Evolutionary conservation across 1,140 invertebrate species (phyloP), one percentile per base, ranked within the genome.

Genomic region (Papilio polytes): DNA sequence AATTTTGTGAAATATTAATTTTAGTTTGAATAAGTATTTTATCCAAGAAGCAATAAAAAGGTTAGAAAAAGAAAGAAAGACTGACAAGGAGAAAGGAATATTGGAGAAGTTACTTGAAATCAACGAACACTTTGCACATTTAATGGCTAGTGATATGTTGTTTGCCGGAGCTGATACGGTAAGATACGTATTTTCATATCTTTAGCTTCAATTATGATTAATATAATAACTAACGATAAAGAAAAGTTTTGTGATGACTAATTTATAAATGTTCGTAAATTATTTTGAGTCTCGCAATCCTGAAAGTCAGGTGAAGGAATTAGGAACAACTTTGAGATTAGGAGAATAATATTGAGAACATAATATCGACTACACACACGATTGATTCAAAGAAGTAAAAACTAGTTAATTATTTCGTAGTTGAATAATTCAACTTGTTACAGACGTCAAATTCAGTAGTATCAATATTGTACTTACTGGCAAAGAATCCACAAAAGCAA

Each of bases 81-180:
- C 82, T 15, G 85, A 86, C 3, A 83, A 89, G 15, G 90, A 92
- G 78, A 92, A 92, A 77, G 85, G 90, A 18, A 92, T 97, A 73
- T 87, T 97, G 31, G 95, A 96, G 82, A 96, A 95, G 85, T 83
- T 95, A 70, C 88, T 95, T 10, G 95, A 87, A 85, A 95, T 95
- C 20, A 95, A 96, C 85, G 93, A 95, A 84, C 92, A 93, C 88
- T 92, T 95, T 46, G 96, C 96, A 1, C 85, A 95, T 20, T 94
- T 96, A 3, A 97, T 98, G 96, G 96, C 97, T 4, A 95, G 96
- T 81, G 97, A 98, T 88, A 97, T 97, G 96, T 81, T 98, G 31
- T 95, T 97, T 79, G 97, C 97, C 20, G 97, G 97, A 73, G 96
- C 98, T 44, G 97, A 98, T 92, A 98, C 97, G 84, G 97, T 97